Evolutionary conservation across 2,113 vertebrate species (phyloP).

Genomic region (Dolichallabes microphthalmus): DNA sequence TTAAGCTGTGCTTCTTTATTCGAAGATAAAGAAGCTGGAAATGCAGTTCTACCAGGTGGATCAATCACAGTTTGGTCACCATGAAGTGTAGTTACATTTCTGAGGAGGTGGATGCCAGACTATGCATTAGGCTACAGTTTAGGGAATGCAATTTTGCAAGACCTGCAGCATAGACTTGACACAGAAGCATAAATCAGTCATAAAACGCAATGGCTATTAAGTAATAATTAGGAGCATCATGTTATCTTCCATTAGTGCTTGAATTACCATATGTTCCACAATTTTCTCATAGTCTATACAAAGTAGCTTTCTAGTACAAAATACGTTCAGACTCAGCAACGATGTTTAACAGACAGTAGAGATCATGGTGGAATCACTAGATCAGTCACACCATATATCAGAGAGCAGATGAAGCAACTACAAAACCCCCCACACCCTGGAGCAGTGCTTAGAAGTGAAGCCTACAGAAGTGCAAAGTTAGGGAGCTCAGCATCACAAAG

Average conservation of each 20-base stretch:
- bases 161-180: too few species aligned
- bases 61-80: too few species aligned
- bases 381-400: slow-evolving; percentile 60
- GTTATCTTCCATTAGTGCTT: slow-evolving; percentile 1
- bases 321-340: slow-evolving; percentile 35
- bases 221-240: neutral
- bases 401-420: slow-evolving; percentile 52
- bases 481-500: slow-evolving; percentile 59
- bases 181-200: slow-evolving; percentile 4
- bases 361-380: slow-evolving; percentile 50
- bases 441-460: slow-evolving; percentile 52
- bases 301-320: slow-evolving; percentile 18
- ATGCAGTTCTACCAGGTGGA: too few species aligned
- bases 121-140: too few species aligned
- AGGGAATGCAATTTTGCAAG: too few species aligned
- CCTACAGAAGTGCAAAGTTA: slow-evolving; percentile 63
- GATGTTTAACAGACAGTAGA: slow-evolving; percentile 41
- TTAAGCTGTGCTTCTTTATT: too few species aligned
- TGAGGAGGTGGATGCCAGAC: too few species aligned
- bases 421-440: slow-evolving; percentile 37
- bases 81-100: too few species aligned
- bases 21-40: too few species aligned
- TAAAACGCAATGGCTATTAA: neutral
- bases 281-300: slow-evolving; percentile 21
- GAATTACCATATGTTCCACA: neutral